Evolutionary conservation across 2,113 vertebrate genomes (phyloP).

Genomic region (Aptenodytes forsteri): DNA sequence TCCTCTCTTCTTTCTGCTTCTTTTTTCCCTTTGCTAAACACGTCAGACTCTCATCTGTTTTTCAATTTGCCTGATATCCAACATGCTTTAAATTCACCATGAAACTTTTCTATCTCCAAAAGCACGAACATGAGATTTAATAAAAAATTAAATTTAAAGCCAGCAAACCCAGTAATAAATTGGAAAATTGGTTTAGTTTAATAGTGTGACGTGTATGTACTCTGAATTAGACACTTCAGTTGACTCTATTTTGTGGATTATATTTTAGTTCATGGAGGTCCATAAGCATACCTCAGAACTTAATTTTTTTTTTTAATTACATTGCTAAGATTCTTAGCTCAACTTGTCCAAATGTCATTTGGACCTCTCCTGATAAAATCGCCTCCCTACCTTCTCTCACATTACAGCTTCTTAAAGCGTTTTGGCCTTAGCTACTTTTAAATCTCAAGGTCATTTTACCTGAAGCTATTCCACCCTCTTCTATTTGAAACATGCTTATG

Average conservation of each 20-base stretch:
- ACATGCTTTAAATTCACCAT: slow-evolving; percentile 10
- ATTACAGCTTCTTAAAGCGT: neutral
- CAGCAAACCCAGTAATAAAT: slow-evolving; percentile 15
- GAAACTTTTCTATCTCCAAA: slow-evolving; percentile 5
- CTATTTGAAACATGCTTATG: neutral
- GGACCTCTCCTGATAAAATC: neutral
- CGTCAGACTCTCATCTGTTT: neutral
- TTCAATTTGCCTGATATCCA: neutral
- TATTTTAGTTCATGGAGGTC: neutral
- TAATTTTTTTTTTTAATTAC: neutral
- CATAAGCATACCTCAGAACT: neutral
- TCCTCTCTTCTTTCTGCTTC: neutral
- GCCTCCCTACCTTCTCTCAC: neutral
- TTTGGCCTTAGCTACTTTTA: neutral
- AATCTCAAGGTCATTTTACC: neutral
- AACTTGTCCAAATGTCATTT: neutral
- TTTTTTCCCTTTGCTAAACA: neutral
- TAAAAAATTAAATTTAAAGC: slow-evolving; percentile 33
- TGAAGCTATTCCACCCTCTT: neutral
- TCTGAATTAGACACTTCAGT: neutral
- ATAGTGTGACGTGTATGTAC: neutral
- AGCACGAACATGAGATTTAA: neutral
- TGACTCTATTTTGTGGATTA: neutral
- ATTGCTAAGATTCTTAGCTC: neutral
- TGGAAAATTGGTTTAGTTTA: slow-evolving; percentile 16